Percentiles rank a stretch among this genome's conserved stretches.
Evolutionary conservation across 2,113 vertebrate genomes (phyloP).

Genomic region (Scytalopus superciliaris): DNA sequence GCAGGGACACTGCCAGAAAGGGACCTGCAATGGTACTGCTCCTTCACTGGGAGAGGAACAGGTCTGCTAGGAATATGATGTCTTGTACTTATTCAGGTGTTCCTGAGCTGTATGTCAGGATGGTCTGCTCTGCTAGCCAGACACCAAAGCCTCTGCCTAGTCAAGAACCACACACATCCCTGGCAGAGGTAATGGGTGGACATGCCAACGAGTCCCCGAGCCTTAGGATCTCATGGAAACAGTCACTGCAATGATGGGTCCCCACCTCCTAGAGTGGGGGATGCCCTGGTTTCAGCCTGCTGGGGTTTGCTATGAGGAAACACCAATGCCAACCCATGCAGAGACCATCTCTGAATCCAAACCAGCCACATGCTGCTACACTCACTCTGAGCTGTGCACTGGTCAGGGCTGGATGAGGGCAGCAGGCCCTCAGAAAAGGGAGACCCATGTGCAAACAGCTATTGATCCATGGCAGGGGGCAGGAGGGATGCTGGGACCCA

Average conservation of each 20-base stretch:
- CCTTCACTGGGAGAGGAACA: background rate
- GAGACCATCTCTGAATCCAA: background rate
- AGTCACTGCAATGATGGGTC: background rate
- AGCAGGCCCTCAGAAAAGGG: background rate
- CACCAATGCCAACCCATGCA: fast-evolving
- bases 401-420: background rate
- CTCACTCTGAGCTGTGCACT: no score
- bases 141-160: background rate
- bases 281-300: background rate
- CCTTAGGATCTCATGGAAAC: background rate
- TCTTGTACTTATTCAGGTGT: background rate
- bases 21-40: background rate
- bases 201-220: background rate
- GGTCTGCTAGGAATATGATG: background rate
- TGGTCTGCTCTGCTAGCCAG: background rate
- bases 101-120: background rate
- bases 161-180: background rate
- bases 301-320: background rate
- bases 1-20: background rate
- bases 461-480: background rate
- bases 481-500: fast-evolving
- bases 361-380: fast-evolving
- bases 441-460: background rate
- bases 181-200: background rate
- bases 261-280: background rate